Conservation (phyloP, 2,888 invertebrate genomes). For the Cheilosia urbana region DNA sequence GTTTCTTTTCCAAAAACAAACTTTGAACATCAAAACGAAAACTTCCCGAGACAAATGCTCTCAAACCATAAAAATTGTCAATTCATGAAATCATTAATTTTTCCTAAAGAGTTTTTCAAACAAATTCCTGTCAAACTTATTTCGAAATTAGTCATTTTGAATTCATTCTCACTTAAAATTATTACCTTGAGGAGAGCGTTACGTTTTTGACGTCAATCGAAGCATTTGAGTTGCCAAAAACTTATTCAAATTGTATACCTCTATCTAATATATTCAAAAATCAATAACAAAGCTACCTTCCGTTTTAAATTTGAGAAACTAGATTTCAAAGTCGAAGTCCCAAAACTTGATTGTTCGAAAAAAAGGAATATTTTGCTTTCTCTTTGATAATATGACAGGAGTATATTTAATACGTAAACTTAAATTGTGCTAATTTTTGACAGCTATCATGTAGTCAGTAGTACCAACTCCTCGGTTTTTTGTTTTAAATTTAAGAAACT, state of each 20-base stretch:
- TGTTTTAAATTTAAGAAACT: not conserved
- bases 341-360: not conserved
- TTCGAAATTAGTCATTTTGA: not conserved
- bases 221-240: slow-evolving; percentile 1
- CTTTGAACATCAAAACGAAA: no score
- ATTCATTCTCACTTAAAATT: not conserved
- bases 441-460: no score
- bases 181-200: not conserved
- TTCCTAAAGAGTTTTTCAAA: no score
- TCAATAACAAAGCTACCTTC: not conserved
- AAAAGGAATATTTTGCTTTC: not conserved
- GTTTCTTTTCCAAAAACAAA: no score
- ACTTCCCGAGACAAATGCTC: no score
- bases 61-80: no score
- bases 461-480: no score
- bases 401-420: no score
- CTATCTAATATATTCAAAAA: not conserved
- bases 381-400: no score
- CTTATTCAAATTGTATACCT: not conserved
- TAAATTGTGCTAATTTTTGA: no score
- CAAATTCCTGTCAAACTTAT: not conserved
- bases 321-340: not conserved
- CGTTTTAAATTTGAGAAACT: not conserved
- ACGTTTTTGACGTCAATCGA: slow-evolving; percentile 8
- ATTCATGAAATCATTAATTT: no score